Base-by-base conservation (phyloP, 2,888 invertebrate species). In the Drosophila sordidula region DNA sequence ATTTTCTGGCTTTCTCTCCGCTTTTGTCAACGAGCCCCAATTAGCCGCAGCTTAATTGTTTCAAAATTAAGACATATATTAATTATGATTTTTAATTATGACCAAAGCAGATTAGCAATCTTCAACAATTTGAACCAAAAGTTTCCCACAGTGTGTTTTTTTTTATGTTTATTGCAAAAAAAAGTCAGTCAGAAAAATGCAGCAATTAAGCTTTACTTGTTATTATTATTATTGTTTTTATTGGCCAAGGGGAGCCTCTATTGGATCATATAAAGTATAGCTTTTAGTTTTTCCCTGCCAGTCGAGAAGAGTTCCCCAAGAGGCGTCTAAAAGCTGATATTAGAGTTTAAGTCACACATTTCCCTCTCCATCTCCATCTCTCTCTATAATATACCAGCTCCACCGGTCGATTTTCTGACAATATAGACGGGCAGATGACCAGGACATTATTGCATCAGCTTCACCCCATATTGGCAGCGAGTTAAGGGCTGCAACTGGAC, bases 11-110 rank as follows among this genome's bases (percentile, higher is more conserved):
- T 64, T 55, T 55, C 44, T 49, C 56, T 63, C n/a, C n/a, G 56
- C 55, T 55, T 75, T 75, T 73, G 75, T 73, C 72, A 73, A 75
- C 54, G 36, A 8, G 49, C n/a, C 44, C 50, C 46, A 72, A 63
- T 74, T 74, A 62, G 72, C 39, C 11, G 36, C 18, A 39, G 5
- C 39, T 16, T 44, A 59, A 39, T 50, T 62, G 62, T 47, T 18
- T 41, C 9, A 14, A 32, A 46, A 41, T 38, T 45, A 61, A 46
- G n/a, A 45, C 59, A 45, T 14, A 38, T 14, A 59, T 59, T 36
- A 59, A 59, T 45, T 36, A 42, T 59, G 34, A 59, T 12, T 36
- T 14, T 26, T 12, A 42, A 16, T 32, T 52, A 18, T 18, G 6
- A 9, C 3, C 1, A 14, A 26, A 34, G n/a, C 59, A 34, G 58